These are phyloP conservation scores for Engystomops pustulosus DNA, from an alignment of 2,113 vertebrate species.

Conservation along the genomic window DNA sequence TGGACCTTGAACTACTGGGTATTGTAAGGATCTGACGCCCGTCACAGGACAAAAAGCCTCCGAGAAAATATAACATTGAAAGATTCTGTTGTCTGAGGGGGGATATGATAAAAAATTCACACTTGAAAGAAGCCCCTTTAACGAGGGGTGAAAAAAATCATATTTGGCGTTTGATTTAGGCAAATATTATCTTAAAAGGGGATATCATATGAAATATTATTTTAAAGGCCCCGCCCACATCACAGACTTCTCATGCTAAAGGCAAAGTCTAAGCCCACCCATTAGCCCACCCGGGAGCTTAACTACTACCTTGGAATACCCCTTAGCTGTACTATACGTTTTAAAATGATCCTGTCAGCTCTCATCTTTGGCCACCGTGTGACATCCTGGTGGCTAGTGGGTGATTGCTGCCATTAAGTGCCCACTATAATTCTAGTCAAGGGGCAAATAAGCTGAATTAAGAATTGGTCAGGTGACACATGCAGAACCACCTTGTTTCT, in stretches of 20 bases:
- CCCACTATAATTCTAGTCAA: too few species aligned
- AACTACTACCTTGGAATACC: too few species aligned
- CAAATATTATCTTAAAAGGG: neutral
- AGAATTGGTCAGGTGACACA: too few species aligned
- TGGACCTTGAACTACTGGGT: conserved; percentile 46
- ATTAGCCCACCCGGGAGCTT: too few species aligned
- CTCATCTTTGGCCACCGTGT: too few species aligned
- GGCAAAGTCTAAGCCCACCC: too few species aligned
- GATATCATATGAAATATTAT: neutral
- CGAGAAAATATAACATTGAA: neutral
- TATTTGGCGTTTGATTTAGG: neutral
- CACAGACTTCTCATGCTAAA: neutral
- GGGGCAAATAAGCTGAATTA: too few species aligned
- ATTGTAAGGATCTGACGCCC: conserved; percentile 29
- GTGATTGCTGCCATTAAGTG: too few species aligned
- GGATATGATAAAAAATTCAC: neutral
- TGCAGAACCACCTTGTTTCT: too few species aligned
- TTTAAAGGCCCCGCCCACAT: neutral
- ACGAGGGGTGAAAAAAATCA: neutral
- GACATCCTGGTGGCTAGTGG: too few species aligned
- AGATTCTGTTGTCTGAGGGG: neutral
- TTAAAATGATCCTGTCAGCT: too few species aligned
- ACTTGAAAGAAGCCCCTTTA: neutral
- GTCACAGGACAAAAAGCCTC: neutral
- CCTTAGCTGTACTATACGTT: too few species aligned